Evolutionary conservation across 2,797 vertebrate genomes (phyloP), one percentile per base, ranked within the genome.

Genomic region (Phoxinus dragarum): DNA sequence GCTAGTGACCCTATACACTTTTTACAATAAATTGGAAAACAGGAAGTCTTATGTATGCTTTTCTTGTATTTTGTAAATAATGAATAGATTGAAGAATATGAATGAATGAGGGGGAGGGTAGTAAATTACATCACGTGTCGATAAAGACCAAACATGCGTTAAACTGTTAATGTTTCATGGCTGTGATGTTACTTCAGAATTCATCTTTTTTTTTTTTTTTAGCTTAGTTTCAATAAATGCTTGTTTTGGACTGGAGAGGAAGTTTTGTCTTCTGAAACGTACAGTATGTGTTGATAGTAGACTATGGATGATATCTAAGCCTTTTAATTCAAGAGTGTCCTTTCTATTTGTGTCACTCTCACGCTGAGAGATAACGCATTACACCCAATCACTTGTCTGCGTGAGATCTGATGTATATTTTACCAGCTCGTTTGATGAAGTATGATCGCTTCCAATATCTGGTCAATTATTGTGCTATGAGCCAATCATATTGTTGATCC

Each of bases 401-500:
- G 5, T 12, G 79, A 2, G 34, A 54, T 68, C 11, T 81, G 47
- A 81, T 54, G 47, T 54, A 52, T 69, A 69, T 69, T 81, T 2
- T 38, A 81, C 23, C 3, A 1, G 34, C 47, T 38, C 5, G 14
- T 42, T 69, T 73, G 27, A 82, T 36, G 52, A 59, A 54, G 54
- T 82, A 59, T 72, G 80, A 36, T 59, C n/a, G 1, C 31, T 61
- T 82, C 69, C 17, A 19, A 72, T 82, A 38, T 74, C 64, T 23
- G 61, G 44, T 67, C 44, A 49, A 67, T 75, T 66, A 83, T 36
- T 66, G 12, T 16, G 5, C 44, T 38, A 56, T 31, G 36, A 69
- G 56, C 49, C 59, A 67, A 80, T 86, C 36, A 80, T 44, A 74
- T 42, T 73, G 80, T 82, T 82, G 61, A 79, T 74, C 23, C 66